Percentiles rank a stretch among this genome's conserved stretches.
phyloP scores from a whole-genome alignment of 2,888 invertebrate genomes.

The Lapara coniferarum region DNA sequence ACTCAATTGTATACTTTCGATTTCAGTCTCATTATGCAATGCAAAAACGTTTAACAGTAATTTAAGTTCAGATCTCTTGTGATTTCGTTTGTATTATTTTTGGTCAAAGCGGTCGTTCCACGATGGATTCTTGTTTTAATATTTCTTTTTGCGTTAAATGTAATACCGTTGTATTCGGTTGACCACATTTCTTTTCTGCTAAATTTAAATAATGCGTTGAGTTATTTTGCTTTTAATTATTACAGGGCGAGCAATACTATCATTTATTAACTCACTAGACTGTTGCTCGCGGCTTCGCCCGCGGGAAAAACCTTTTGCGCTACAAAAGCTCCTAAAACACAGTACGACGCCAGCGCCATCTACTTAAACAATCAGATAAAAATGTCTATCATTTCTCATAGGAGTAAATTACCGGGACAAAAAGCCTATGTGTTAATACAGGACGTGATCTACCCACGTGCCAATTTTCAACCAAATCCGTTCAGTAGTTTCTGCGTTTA shows the following conservation, averaged over 20 bases:
- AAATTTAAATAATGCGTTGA: neutral
- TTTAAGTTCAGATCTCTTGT: conserved; percentile 40
- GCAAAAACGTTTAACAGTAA: conserved; percentile 47
- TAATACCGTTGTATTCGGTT: conserved; percentile 9
- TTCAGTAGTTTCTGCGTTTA: too few relatives aligned
- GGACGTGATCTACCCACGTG: too few relatives aligned
- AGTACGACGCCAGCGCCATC: too few relatives aligned
- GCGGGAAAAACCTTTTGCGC: too few relatives aligned
- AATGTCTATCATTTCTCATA: too few relatives aligned
- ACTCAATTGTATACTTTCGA: conserved; percentile 52
- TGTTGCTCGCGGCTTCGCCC: too few relatives aligned
- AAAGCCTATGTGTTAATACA: too few relatives aligned
- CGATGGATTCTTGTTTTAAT: conserved; percentile 29
- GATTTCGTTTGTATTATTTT: conserved; percentile 42
- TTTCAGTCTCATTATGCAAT: conserved; percentile 56
- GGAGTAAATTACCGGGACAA: too few relatives aligned
- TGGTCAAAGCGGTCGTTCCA: conserved; percentile 40
- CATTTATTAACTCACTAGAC: too few relatives aligned
- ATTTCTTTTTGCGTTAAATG: neutral
- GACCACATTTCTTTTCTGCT: neutral
- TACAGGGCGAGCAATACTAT: neutral
- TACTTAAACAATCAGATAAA: too few relatives aligned
- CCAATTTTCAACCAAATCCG: too few relatives aligned
- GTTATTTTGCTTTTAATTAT: neutral
- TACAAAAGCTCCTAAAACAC: too few relatives aligned